phyloP scores from a whole-genome alignment of 2,797 vertebrate species.

The Muscicapa striata region DNA sequence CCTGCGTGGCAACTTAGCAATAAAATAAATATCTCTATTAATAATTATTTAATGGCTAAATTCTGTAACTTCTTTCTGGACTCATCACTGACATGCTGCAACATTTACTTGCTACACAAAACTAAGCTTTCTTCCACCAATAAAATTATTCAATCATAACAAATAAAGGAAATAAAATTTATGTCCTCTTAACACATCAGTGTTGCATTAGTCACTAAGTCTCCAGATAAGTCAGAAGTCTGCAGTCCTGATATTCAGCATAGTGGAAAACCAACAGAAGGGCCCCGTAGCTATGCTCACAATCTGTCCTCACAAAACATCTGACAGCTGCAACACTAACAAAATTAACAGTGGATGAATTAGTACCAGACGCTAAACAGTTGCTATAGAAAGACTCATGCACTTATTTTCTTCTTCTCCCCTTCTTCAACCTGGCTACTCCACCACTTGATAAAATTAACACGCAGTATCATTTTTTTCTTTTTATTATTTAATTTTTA shows the following conservation, averaged over 20 bases:
- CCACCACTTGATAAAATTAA: conserved; percentile 57
- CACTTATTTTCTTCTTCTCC: conserved; percentile 39
- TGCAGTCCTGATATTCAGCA: conserved; percentile 86
- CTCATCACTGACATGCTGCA: not conserved
- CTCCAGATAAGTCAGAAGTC: conserved; percentile 84
- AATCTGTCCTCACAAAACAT: conserved; percentile 88
- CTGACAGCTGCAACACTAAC: conserved; percentile 95
- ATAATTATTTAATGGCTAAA: not conserved
- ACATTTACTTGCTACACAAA: not conserved
- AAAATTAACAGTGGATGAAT: conserved; percentile 97
- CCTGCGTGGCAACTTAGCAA: not conserved
- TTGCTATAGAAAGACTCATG: conserved; percentile 72
- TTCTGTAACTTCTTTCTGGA: not conserved
- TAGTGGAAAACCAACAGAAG: conserved; percentile 92
- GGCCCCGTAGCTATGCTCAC: conserved; percentile 90
- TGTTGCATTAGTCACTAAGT: conserved; percentile 65
- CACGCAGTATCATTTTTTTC: not conserved
- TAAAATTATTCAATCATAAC: conserved; percentile 22
- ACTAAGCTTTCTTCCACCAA: not conserved
- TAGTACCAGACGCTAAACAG: conserved; percentile 91
- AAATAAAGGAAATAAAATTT: conserved; percentile 51
- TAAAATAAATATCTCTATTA: not conserved
- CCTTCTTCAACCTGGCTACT: conserved; percentile 38
- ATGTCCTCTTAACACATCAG: conserved; percentile 57
- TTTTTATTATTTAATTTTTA: not conserved